Conservation (phyloP, 2,888 invertebrate genomes). For the Ochropleura leucogaster region DNA sequence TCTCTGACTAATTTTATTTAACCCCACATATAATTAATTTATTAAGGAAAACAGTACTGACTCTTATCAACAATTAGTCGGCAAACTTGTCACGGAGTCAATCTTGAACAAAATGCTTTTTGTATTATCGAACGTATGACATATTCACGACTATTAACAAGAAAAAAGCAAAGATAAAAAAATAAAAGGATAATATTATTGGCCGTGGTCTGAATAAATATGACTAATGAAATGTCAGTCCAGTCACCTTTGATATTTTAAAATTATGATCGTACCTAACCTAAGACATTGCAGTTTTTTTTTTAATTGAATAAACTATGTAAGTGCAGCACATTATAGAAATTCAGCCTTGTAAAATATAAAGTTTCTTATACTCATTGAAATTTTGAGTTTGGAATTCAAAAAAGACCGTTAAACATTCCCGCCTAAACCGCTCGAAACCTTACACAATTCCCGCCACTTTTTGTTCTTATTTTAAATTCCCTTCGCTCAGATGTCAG, state of each 20-base stretch:
- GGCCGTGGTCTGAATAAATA: conserved; percentile 37
- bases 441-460: conserved; percentile 69
- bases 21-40: not conserved
- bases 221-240: conserved; percentile 54
- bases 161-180: conserved; percentile 69
- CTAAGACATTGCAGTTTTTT: conserved; percentile 6
- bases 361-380: not conserved
- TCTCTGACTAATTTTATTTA: not conserved
- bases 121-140: conserved; percentile 65
- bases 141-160: conserved; percentile 42
- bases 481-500: conserved; percentile 62
- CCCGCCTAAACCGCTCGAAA: conserved; percentile 66
- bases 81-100: conserved; percentile 45
- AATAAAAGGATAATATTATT: conserved; percentile 49
- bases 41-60: conserved; percentile 8
- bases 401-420: conserved; percentile 40
- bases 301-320: not conserved
- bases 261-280: not conserved
- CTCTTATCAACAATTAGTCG: conserved; percentile 53
- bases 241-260: conserved; percentile 55
- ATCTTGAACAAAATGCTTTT: conserved; percentile 69
- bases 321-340: not conserved
- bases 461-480: conserved; percentile 68
- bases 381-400: conserved; percentile 15
- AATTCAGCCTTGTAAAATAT: not conserved